phyloP scores from a whole-genome alignment of 2,797 vertebrate species.

The Brachyrhaphis roseni region DNA sequence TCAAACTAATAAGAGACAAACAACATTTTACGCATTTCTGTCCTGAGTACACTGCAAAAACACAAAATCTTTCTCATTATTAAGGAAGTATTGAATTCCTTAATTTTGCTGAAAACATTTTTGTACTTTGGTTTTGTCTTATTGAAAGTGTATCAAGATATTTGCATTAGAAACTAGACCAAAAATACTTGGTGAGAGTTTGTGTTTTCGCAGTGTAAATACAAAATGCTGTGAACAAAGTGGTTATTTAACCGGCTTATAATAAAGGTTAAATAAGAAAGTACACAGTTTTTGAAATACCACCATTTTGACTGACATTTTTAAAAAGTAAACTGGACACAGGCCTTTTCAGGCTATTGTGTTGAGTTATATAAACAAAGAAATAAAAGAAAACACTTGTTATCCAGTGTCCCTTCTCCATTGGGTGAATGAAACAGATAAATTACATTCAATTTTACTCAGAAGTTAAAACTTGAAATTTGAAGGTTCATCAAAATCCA shows the following conservation, averaged over 20 bases:
- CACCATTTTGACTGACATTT: neutral
- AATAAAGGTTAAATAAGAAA: neutral
- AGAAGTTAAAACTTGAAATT: neutral
- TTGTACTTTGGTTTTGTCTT: no score
- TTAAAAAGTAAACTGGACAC: neutral
- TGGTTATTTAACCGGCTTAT: no score
- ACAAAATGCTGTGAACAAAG: no score
- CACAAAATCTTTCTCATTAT: no score
- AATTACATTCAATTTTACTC: neutral
- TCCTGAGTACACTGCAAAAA: no score
- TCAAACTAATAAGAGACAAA: neutral
- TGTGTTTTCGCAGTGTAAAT: no score
- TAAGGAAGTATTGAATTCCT: no score
- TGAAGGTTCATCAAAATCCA: neutral
- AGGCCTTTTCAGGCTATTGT: neutral
- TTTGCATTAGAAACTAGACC: no score
- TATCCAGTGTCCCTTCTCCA: neutral
- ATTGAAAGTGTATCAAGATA: no score
- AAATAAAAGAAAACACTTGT: neutral
- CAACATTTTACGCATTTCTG: neutral
- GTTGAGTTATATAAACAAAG: neutral
- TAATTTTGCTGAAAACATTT: no score
- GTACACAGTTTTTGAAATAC: neutral
- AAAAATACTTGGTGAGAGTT: no score
- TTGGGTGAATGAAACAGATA: neutral